Percentiles rank a stretch among this genome's conserved stretches.
These are phyloP conservation scores for Diadophis punctatus DNA, from an alignment of 2,113 vertebrate species.

Conservation along the genomic window DNA sequence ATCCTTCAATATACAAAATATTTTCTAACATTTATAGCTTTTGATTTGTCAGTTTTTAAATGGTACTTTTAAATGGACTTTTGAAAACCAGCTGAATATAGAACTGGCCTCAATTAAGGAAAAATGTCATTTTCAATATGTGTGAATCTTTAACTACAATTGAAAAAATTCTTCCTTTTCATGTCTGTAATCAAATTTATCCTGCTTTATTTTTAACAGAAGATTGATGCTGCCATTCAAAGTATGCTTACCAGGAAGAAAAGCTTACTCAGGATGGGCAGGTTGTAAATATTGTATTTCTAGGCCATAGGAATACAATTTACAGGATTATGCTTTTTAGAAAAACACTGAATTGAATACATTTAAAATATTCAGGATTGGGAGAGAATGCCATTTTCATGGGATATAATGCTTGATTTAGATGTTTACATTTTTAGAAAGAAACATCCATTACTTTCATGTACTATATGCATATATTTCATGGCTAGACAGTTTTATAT, in stretches of 20 bases:
- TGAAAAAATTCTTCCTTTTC: background rate
- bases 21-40: constrained; percentile 9
- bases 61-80: constrained; percentile 10
- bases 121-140: background rate
- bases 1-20: constrained; percentile 19
- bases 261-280: background rate
- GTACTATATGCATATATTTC: background rate
- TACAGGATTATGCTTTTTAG: background rate
- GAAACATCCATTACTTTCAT: background rate
- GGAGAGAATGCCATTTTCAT: background rate
- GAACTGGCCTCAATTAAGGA: background rate
- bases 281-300: background rate
- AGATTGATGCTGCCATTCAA: background rate
- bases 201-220: background rate
- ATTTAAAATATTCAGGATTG: background rate
- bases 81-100: background rate
- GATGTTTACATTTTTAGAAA: background rate
- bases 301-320: background rate
- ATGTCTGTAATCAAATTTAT: background rate
- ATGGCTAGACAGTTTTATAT: background rate
- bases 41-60: constrained; percentile 4
- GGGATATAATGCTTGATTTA: background rate
- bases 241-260: background rate
- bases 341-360: background rate
- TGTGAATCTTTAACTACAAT: background rate